These are phyloP conservation scores for Melitaea cinxia DNA, from an alignment of 1,140 invertebrate genomes.

Conservation along the genomic window DNA sequence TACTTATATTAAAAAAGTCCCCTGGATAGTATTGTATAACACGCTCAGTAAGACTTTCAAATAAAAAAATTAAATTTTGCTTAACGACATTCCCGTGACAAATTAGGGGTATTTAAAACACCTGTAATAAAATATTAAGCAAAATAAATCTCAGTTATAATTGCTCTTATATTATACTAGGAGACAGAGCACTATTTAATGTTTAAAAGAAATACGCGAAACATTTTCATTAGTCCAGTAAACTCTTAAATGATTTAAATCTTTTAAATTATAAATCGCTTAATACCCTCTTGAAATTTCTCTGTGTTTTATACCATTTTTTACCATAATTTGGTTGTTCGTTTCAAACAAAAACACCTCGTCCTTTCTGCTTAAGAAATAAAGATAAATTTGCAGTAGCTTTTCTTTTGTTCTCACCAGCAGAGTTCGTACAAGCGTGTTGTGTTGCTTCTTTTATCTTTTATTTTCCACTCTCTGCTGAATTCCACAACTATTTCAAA, in stretches of 20 bases:
- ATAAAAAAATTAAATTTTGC: no score
- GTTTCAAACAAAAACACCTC: neutral
- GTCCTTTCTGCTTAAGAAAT: neutral
- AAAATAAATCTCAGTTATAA: neutral
- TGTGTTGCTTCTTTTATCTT: neutral
- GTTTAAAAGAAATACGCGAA: neutral
- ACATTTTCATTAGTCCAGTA: neutral
- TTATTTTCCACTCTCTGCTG: conserved; percentile 7
- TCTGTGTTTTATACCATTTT: neutral
- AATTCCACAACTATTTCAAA: conserved; percentile 9
- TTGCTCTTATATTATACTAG: neutral
- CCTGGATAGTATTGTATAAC: no score
- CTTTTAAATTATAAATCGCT: conserved; percentile 1
- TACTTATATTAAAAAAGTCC: no score
- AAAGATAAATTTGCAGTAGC: neutral
- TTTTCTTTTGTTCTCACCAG: neutral
- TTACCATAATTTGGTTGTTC: neutral
- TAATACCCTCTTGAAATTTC: neutral
- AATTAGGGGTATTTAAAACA: no score
- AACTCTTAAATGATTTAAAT: neutral
- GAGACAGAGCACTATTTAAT: neutral
- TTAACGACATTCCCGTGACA: no score
- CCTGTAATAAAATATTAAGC: neutral
- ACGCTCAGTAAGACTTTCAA: no score
- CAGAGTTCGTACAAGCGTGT: neutral